phyloP scores from a whole-genome alignment of 2,888 invertebrate genomes.

The Drosophila monieri region DNA sequence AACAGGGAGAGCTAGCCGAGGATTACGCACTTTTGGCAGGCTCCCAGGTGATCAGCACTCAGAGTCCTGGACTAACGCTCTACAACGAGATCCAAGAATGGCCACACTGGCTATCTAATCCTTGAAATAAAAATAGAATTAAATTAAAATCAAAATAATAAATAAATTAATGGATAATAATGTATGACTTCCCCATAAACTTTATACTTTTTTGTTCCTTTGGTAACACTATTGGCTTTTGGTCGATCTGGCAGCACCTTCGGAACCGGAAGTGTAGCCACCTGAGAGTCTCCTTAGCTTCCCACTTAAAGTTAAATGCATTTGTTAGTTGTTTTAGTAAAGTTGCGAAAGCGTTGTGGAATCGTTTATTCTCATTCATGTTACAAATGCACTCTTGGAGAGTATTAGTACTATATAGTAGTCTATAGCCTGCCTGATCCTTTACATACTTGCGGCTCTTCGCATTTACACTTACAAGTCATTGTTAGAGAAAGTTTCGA shows the following conservation, averaged over 20 bases:
- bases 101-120: slow-evolving; percentile 82
- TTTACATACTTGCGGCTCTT: slow-evolving; percentile 26
- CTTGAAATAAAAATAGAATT: slow-evolving; percentile 34
- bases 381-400: slow-evolving; percentile 70
- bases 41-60: slow-evolving; percentile 83
- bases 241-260: too few relatives aligned
- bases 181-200: too few relatives aligned
- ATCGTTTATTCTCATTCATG: slow-evolving; percentile 56
- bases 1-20: slow-evolving; percentile 81
- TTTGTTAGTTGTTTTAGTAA: slow-evolving; percentile 57
- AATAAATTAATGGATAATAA: background rate
- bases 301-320: background rate
- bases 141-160: background rate
- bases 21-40: slow-evolving; percentile 84
- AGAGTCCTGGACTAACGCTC: slow-evolving; percentile 85
- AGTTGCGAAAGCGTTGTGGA: slow-evolving; percentile 70
- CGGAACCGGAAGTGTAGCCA: background rate
- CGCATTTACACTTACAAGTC: slow-evolving; percentile 59
- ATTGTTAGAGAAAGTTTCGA: slow-evolving; percentile 10
- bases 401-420: slow-evolving; percentile 53
- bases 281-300: background rate
- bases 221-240: background rate
- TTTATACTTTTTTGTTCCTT: background rate
- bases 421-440: slow-evolving; percentile 12
- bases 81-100: slow-evolving; percentile 85